Conservation (phyloP, 1,140 invertebrate species). For the Goniozus legneri region DNA sequence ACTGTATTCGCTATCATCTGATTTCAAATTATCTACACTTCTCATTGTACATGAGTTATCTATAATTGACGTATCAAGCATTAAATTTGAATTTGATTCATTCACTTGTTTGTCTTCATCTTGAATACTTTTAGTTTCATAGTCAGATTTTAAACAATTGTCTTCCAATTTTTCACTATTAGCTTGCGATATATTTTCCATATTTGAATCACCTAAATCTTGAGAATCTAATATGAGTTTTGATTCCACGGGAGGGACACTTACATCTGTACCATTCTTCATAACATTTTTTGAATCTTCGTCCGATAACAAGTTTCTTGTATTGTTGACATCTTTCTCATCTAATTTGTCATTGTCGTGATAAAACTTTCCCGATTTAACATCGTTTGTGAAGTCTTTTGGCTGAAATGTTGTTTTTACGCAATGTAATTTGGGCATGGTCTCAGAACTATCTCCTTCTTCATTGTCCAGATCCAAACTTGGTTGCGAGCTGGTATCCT, state of each 20-base stretch:
- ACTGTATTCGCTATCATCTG: not conserved
- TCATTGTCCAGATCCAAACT: slow-evolving; percentile 44
- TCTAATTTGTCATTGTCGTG: slow-evolving; percentile 18
- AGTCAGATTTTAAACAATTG: not conserved
- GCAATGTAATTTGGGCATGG: slow-evolving; percentile 39
- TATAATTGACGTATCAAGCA: not conserved
- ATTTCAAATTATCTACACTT: not conserved
- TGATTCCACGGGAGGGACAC: slow-evolving; percentile 4
- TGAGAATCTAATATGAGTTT: not conserved
- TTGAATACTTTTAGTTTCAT: slow-evolving; percentile 1
- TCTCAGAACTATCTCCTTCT: slow-evolving; percentile 31
- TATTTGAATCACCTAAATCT: slow-evolving; percentile 4
- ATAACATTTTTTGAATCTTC: slow-evolving; percentile 1
- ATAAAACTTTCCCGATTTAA: slow-evolving; percentile 21
- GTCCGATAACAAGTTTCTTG: not conserved
- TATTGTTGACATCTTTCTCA: slow-evolving; percentile 6
- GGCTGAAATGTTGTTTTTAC: slow-evolving; percentile 51
- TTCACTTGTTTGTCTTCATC: not conserved
- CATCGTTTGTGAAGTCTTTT: slow-evolving; percentile 39
- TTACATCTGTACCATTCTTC: slow-evolving; percentile 5
- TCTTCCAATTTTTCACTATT: slow-evolving; percentile 3
- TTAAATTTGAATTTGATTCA: slow-evolving; percentile 3
- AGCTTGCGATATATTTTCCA: slow-evolving; percentile 15
- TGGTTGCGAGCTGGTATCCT: slow-evolving; percentile 49
- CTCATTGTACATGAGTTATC: not conserved